Conservation (phyloP, 2,113 vertebrate species). For the Nestor notabilis region DNA sequence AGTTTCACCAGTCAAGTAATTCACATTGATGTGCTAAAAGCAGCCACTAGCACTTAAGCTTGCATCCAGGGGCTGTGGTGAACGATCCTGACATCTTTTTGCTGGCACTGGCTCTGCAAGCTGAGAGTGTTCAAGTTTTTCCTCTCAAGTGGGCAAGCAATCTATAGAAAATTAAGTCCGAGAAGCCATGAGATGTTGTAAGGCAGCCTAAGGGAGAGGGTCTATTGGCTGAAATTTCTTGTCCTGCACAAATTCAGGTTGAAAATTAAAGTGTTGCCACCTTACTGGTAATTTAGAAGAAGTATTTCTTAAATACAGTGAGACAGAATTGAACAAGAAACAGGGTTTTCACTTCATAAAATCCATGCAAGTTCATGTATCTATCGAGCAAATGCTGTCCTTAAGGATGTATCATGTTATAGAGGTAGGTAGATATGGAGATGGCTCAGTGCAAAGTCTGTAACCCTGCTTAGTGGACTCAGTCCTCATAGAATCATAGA, state of each 20-base stretch:
- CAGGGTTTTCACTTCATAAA: neutral
- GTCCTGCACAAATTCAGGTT: neutral
- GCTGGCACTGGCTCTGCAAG: conserved; percentile 58
- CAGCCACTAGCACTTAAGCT: conserved; percentile 77
- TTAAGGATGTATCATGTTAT: neutral
- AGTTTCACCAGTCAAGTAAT: conserved; percentile 81
- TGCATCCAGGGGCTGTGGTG: conserved; percentile 59
- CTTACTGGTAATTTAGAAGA: neutral
- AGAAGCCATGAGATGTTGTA: conserved; percentile 64
- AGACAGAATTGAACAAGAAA: neutral
- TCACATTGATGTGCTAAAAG: conserved; percentile 77
- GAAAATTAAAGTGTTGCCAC: conserved; percentile 9
- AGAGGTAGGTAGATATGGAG: neutral
- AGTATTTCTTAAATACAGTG: neutral
- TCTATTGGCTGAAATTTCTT: neutral
- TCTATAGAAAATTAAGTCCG: conserved; percentile 86
- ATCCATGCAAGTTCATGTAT: neutral
- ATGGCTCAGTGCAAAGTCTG: neutral
- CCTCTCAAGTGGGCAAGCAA: conserved; percentile 84
- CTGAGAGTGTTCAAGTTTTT: conserved; percentile 77
- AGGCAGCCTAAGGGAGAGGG: neutral
- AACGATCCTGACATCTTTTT: conserved; percentile 78
- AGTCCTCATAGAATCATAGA: too few relatives aligned
- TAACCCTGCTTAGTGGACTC: neutral
- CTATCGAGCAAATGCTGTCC: neutral